Evolutionary conservation across 1,140 invertebrate species (phyloP).

Genomic region (Heliothis subflexa): DNA sequence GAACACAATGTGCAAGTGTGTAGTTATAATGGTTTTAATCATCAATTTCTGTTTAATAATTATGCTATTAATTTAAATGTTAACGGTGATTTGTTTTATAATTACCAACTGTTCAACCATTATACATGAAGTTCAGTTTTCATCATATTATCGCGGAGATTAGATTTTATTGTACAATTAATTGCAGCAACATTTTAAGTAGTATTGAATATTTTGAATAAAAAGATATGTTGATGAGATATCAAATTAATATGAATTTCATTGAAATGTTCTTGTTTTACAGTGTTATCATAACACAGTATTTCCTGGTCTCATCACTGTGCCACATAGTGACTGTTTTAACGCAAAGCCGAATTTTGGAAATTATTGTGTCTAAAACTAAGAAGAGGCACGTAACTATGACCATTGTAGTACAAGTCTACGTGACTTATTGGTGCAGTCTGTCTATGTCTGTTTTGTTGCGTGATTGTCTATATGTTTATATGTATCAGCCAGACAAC

Average conservation of each 20-base stretch:
- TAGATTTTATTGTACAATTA: constrained; percentile 11
- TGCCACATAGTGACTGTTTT: background rate
- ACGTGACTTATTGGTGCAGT: background rate
- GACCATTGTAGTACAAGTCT: constrained; percentile 2
- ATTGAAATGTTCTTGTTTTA: too few relatives aligned
- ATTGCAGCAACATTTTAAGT: background rate
- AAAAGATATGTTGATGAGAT: background rate
- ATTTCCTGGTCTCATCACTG: too few relatives aligned
- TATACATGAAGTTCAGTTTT: background rate
- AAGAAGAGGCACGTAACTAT: background rate
- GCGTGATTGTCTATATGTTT: background rate
- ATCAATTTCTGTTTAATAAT: background rate
- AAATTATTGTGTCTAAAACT: background rate
- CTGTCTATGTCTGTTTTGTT: background rate
- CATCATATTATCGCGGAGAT: background rate
- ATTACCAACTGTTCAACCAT: background rate
- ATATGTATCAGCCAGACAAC: background rate
- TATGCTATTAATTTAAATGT: constrained; percentile 1
- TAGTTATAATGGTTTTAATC: background rate
- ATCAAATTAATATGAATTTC: too few relatives aligned
- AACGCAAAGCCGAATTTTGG: background rate
- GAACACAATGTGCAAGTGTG: background rate
- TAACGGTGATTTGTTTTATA: background rate
- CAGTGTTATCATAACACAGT: too few relatives aligned
- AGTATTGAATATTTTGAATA: background rate